Conservation (phyloP, 2,113 vertebrate species). For the Malurus cyaneus region DNA sequence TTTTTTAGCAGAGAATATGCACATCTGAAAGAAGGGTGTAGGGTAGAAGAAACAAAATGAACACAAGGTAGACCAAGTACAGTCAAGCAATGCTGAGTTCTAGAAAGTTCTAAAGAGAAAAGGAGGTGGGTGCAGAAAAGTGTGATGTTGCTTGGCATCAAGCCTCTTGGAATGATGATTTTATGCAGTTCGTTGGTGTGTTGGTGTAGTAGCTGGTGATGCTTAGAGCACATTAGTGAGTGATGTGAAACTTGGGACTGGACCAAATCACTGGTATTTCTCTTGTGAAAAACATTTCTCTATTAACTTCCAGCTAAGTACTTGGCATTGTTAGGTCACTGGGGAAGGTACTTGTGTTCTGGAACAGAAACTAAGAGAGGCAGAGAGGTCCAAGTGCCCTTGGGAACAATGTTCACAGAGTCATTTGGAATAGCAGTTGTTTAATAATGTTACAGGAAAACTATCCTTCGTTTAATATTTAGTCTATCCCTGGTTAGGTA, state of each 20-base stretch:
- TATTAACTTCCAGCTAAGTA: background rate
- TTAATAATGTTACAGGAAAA: background rate
- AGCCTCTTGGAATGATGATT: background rate
- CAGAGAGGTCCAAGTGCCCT: background rate
- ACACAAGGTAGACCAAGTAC: background rate
- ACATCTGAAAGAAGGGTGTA: accelerated
- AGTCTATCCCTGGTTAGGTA: background rate
- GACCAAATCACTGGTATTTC: background rate
- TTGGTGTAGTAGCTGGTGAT: background rate
- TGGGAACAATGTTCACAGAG: background rate
- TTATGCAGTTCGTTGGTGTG: background rate
- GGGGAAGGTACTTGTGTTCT: background rate
- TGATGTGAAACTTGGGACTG: background rate
- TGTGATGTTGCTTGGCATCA: background rate
- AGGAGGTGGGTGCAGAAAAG: background rate
- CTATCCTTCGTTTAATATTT: background rate
- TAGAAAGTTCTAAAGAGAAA: background rate
- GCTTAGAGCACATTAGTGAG: background rate
- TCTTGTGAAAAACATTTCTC: background rate
- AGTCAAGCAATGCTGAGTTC: background rate
- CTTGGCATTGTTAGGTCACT: background rate
- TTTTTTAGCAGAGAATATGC: background rate
- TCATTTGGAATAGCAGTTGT: background rate
- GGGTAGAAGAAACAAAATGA: background rate
- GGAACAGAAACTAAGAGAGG: background rate